Evolutionary conservation across 2,888 invertebrate species (phyloP).

Genomic region (Dynastes hyllus): DNA sequence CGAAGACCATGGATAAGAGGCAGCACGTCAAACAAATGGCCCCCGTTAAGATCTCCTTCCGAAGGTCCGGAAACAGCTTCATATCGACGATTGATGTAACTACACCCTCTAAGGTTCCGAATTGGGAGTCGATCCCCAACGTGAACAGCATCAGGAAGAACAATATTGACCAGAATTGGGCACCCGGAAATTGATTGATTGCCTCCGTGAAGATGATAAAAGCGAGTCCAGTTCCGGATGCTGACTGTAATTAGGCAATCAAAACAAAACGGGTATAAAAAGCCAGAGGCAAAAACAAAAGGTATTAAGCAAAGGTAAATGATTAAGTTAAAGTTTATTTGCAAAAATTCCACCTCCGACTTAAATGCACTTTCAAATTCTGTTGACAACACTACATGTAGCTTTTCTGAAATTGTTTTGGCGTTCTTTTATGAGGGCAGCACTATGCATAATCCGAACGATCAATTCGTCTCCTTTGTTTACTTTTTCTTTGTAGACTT

Average conservation of each 20-base stretch:
- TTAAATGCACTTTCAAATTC: too few species aligned
- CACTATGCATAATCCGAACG: too few species aligned
- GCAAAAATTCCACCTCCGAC: too few species aligned
- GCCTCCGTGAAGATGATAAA: conserved; percentile 99
- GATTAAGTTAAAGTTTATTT: too few species aligned
- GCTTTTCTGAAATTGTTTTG: too few species aligned
- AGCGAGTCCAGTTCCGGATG: conserved; percentile 95
- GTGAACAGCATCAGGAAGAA: conserved; percentile 98
- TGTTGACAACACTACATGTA: too few species aligned
- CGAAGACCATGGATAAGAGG: conserved; percentile 90
- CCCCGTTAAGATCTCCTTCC: conserved; percentile 92
- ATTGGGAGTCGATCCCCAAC: conserved; percentile 96
- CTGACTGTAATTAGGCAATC: conserved; percentile 80
- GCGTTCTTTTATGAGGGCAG: too few species aligned
- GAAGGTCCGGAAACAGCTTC: conserved; percentile 92
- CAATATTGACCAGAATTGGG: conserved; percentile 96
- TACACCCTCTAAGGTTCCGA: conserved; percentile 96
- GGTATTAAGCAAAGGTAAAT: too few species aligned
- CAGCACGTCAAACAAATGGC: conserved; percentile 88
- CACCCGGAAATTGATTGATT: conserved; percentile 97
- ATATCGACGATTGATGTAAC: conserved; percentile 96
- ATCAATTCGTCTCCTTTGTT: too few species aligned
- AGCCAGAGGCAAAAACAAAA: too few species aligned
- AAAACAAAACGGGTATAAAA: conserved; percentile 8
- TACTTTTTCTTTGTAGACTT: too few species aligned